Evolutionary conservation across 2,797 vertebrate genomes (phyloP).

Genomic region (Danio choprae): DNA sequence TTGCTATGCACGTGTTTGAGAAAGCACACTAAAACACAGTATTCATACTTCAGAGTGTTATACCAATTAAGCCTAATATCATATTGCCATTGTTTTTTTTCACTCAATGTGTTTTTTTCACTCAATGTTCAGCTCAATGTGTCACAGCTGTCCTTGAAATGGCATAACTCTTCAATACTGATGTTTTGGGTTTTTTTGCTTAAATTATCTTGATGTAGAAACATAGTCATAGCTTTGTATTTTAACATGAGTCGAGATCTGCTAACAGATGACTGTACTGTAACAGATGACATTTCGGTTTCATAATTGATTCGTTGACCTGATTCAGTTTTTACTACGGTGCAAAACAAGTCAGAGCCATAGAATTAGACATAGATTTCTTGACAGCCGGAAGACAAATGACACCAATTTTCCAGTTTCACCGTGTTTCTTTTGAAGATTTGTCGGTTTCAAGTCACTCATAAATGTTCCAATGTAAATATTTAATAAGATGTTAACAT

Average conservation of each 20-base stretch:
- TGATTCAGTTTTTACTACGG: neutral
- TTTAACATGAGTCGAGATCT: neutral
- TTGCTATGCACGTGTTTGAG: no score
- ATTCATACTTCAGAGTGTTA: no score
- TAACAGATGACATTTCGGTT: conserved; percentile 1
- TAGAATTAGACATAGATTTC: neutral
- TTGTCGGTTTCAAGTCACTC: conserved; percentile 16
- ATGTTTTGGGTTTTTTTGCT: neutral
- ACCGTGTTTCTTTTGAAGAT: neutral
- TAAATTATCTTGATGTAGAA: neutral
- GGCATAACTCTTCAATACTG: neutral
- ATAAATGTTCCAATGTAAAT: conserved; percentile 19
- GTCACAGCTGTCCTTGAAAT: conserved; percentile 4
- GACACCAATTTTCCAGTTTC: neutral
- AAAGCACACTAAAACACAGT: no score
- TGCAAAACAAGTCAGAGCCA: neutral
- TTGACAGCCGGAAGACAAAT: conserved; percentile 12
- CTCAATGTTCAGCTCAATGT: no score
- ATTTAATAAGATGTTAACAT: conserved; percentile 24
- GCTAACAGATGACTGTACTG: no score
- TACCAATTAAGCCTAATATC: no score
- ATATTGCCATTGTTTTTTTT: no score
- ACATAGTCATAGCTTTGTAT: neutral
- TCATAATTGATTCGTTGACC: neutral
- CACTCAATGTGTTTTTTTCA: no score